Percentiles rank a stretch among this genome's conserved stretches.
phyloP scores from a whole-genome alignment of 2,888 invertebrate species.

The Drosophila bunnanda region DNA sequence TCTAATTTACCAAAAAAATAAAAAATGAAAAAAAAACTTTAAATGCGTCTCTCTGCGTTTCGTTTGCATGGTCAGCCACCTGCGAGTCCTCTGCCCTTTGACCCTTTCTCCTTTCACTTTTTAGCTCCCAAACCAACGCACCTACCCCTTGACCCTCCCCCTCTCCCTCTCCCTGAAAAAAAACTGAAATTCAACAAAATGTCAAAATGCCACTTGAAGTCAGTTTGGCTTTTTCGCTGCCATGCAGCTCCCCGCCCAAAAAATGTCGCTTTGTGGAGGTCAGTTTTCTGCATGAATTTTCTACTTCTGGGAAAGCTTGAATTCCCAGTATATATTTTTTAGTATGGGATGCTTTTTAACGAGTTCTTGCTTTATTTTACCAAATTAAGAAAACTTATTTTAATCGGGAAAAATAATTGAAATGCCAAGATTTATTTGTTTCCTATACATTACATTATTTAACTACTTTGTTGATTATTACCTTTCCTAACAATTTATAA shows the following conservation, averaged over 20 bases:
- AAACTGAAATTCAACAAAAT: conserved; percentile 53
- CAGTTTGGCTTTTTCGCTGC: conserved; percentile 42
- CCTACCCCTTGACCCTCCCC: conserved; percentile 13
- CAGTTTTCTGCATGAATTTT: conserved; percentile 44
- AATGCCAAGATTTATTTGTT: too few species aligned
- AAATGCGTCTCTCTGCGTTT: conserved; percentile 39
- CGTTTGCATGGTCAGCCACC: conserved; percentile 45
- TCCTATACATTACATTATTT: too few species aligned
- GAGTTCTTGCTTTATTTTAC: not conserved
- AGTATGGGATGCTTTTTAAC: not conserved
- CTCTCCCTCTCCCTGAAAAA: conserved; percentile 8
- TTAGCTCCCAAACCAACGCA: not conserved
- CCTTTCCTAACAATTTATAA: not conserved
- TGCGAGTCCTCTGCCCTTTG: conserved; percentile 24
- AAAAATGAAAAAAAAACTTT: not conserved
- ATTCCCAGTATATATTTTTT: conserved; percentile 2
- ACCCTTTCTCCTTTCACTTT: conserved; percentile 27
- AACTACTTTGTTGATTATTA: not conserved
- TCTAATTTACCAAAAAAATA: conserved; percentile 35
- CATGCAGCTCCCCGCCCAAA: conserved; percentile 3
- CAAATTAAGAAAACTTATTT: not conserved
- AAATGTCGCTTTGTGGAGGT: conserved; percentile 42
- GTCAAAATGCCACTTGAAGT: conserved; percentile 58
- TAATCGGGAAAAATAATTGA: too few species aligned
- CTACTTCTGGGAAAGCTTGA: conserved; percentile 9